Evolutionary conservation across 2,797 vertebrate species (phyloP).

Genomic region (Spizella passerina): DNA sequence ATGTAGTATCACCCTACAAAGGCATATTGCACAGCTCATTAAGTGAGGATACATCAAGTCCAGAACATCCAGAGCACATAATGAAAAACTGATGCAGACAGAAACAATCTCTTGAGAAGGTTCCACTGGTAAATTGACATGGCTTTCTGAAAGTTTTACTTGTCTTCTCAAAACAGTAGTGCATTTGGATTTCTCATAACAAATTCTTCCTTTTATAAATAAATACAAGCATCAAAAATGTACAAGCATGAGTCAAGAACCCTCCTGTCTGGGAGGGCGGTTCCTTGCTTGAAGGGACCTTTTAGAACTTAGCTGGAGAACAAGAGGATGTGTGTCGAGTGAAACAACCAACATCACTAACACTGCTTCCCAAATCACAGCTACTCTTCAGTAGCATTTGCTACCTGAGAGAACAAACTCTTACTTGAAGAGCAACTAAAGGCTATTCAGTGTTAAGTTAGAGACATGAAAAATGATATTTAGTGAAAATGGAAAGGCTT

Average conservation of each 20-base stretch:
- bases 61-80: neutral
- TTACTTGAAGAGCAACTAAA: neutral
- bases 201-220: neutral
- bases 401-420: neutral
- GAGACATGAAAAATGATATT: neutral
- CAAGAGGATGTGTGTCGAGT: fast-evolving
- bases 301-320: neutral
- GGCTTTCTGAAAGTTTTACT: neutral
- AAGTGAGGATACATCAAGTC: neutral
- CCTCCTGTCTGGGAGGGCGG: neutral
- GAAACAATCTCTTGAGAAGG: neutral
- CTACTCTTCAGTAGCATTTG: neutral
- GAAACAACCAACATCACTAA: fast-evolving
- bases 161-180: neutral
- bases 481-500: neutral
- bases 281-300: neutral
- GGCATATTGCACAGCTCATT: neutral
- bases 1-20: neutral
- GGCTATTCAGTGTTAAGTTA: neutral
- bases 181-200: neutral
- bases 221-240: neutral
- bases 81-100: neutral
- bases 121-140: neutral
- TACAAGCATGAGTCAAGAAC: neutral
- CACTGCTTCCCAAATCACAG: neutral